A percentile compares a stretch with the other conserved stretches of the same genome.
These are phyloP conservation scores for Cromileptes altivelis DNA, from an alignment of 2,113 vertebrate species.

Conservation along the genomic window DNA sequence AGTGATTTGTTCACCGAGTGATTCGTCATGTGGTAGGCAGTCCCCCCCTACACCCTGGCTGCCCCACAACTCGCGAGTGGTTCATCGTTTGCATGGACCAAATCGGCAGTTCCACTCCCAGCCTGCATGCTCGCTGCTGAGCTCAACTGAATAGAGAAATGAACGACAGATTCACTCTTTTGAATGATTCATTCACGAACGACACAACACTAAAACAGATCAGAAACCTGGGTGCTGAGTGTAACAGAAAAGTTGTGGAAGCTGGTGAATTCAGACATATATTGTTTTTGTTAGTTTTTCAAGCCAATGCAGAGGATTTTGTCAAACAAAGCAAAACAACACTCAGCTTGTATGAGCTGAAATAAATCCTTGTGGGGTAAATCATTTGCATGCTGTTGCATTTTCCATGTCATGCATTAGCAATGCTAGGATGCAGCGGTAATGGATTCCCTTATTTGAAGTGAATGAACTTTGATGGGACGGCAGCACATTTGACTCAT, in stretches of 20 bases:
- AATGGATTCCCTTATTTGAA: slow-evolving; percentile 37
- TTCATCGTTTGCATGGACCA: too few relatives aligned
- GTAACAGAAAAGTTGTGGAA: not conserved
- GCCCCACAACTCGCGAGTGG: too few relatives aligned
- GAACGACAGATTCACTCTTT: too few relatives aligned
- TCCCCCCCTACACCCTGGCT: too few relatives aligned
- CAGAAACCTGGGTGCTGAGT: not conserved
- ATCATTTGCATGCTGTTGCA: slow-evolving; percentile 17
- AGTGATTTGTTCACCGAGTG: too few relatives aligned
- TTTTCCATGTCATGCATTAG: not conserved
- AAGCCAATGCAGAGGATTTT: not conserved
- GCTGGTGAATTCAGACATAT: not conserved
- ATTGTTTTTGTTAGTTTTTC: not conserved
- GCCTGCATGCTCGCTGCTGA: too few relatives aligned
- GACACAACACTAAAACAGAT: not conserved
- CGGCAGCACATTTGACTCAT: slow-evolving; percentile 41
- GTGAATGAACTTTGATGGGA: slow-evolving; percentile 45
- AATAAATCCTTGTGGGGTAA: not conserved
- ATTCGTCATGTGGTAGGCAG: too few relatives aligned
- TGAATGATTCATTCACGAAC: too few relatives aligned
- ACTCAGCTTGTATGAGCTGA: not conserved
- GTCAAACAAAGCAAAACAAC: not conserved
- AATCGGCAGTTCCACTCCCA: too few relatives aligned
- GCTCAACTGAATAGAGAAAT: too few relatives aligned
- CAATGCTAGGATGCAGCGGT: slow-evolving; percentile 15